Conservation (phyloP, 2,888 invertebrate genomes). For the Branchellion lobata region DNA sequence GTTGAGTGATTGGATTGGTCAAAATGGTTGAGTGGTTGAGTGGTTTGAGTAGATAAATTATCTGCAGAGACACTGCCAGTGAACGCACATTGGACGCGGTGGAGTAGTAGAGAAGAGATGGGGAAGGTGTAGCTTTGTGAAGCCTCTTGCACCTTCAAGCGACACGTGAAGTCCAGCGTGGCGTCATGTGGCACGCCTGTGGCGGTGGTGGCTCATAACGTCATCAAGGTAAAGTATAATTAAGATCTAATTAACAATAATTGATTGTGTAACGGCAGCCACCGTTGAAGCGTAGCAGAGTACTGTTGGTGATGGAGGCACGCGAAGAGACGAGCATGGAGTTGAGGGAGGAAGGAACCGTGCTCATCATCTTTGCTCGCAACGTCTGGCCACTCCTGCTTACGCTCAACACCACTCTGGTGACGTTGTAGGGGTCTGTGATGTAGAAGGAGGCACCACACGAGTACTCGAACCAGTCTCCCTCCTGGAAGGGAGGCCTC, state of each 20-base stretch:
- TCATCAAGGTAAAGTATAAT: not conserved
- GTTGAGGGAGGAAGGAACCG: too few species aligned
- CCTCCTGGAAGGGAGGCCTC: not conserved
- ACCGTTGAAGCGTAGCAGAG: too few species aligned
- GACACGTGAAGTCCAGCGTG: not conserved
- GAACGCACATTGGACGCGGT: constrained; percentile 6
- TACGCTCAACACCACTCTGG: not conserved
- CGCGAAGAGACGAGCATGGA: too few species aligned
- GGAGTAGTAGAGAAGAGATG: not conserved
- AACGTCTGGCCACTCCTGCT: too few species aligned
- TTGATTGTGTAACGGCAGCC: too few species aligned
- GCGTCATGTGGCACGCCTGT: not conserved
- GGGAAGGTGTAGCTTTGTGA: not conserved
- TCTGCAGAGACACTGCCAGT: too few species aligned
- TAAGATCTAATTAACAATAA: too few species aligned
- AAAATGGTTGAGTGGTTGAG: too few species aligned
- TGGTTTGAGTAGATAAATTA: too few species aligned
- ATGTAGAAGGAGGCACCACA: not conserved
- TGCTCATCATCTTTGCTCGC: too few species aligned
- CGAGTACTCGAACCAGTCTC: not conserved
- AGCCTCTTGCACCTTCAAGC: not conserved
- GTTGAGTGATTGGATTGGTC: too few species aligned
- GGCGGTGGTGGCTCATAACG: not conserved
- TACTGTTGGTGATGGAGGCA: too few species aligned
- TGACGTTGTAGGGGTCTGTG: not conserved